Percentiles rank a stretch among this genome's conserved stretches.
Evolutionary conservation across 2,113 vertebrate genomes (phyloP).

Genomic region (Crotalus helleri): DNA sequence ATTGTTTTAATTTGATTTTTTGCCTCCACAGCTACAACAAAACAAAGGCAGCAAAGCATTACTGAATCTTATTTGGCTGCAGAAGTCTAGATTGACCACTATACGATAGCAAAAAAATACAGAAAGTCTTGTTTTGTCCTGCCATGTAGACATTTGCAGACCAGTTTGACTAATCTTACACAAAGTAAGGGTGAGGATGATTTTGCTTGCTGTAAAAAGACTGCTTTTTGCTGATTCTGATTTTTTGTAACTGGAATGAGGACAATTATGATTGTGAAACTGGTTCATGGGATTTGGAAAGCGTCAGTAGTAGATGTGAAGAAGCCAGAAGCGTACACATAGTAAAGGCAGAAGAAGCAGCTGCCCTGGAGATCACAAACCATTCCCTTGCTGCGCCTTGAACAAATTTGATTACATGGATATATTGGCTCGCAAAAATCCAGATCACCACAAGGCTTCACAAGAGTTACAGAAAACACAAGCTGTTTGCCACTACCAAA

Average conservation of each 20-base stretch:
- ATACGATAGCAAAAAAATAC: neutral
- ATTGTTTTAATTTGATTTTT: neutral
- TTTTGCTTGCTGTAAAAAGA: neutral
- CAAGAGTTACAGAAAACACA: neutral
- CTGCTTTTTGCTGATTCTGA: neutral
- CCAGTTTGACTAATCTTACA: neutral
- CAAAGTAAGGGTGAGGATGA: neutral
- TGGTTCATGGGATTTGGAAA: neutral
- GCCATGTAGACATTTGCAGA: neutral
- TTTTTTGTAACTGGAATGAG: neutral
- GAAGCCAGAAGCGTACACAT: neutral
- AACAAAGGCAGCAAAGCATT: neutral
- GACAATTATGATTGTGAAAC: neutral
- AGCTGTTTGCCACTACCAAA: neutral
- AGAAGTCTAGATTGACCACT: neutral
- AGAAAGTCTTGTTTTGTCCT: neutral
- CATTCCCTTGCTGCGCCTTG: neutral
- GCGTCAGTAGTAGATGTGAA: neutral
- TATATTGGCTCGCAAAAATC: neutral
- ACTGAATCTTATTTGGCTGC: neutral
- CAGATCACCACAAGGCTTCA: neutral
- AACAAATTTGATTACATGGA: neutral
- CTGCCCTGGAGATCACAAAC: neutral
- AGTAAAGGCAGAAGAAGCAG: neutral
- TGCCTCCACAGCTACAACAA: neutral